Evolutionary conservation across 1,140 invertebrate genomes (phyloP).

Genomic region (Chrysopa pallens): DNA sequence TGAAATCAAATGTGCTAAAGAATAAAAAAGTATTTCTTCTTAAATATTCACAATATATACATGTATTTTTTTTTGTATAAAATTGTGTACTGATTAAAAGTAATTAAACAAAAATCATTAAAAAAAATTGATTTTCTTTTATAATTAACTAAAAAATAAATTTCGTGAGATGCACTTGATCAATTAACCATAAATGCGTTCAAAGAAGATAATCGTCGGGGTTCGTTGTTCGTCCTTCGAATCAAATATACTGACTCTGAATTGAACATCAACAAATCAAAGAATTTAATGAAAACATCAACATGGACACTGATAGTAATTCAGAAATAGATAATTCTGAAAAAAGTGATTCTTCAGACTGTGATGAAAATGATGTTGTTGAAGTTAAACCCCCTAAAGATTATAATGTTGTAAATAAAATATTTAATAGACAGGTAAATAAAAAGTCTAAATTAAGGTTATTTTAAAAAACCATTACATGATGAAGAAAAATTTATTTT

Average conservation of each 20-base stretch:
- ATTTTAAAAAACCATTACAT: background rate
- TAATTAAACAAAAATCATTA: no score
- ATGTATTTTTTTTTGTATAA: no score
- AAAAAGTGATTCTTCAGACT: background rate
- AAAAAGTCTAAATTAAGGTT: background rate
- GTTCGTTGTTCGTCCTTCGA: no score
- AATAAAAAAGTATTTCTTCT: no score
- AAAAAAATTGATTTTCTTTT: no score
- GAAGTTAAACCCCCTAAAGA: background rate
- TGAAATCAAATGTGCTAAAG: no score
- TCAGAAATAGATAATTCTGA: background rate
- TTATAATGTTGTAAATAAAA: conserved; percentile 15
- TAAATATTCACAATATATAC: no score
- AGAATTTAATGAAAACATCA: background rate
- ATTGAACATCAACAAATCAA: background rate
- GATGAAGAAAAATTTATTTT: background rate
- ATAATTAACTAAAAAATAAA: no score
- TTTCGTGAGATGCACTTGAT: no score
- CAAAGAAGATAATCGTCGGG: no score
- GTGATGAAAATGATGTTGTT: background rate
- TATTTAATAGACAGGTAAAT: conserved; percentile 19
- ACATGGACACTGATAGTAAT: background rate
- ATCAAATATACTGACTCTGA: background rate
- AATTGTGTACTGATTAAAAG: no score
- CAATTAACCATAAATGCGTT: no score